phyloP scores from a whole-genome alignment of 2,888 invertebrate genomes.

The Teleiodes luculella region DNA sequence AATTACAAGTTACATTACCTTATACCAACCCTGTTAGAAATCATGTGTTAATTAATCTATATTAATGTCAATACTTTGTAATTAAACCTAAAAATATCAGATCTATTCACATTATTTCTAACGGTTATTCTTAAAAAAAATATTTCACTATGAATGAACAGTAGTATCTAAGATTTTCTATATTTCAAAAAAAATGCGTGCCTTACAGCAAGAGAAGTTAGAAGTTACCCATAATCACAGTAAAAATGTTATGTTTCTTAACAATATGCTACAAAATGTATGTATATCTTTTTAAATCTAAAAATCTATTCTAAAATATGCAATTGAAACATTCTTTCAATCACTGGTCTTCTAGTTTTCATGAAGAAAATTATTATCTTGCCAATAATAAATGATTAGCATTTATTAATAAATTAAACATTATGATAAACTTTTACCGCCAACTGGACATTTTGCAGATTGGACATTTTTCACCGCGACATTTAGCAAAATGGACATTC shows the following conservation, averaged over 20 bases:
- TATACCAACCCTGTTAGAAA: too few relatives aligned
- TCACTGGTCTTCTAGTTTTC: neutral
- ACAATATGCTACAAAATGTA: neutral
- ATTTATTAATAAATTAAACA: neutral
- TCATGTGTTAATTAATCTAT: too few relatives aligned
- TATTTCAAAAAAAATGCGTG: neutral
- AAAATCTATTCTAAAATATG: neutral
- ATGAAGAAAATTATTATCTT: neutral
- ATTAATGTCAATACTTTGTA: neutral
- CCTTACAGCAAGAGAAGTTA: neutral
- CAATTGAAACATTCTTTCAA: neutral
- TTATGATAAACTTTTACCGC: neutral
- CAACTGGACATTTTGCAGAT: constrained; percentile 13
- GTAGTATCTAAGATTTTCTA: too few relatives aligned
- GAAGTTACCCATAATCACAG: constrained; percentile 34
- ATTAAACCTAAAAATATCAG: constrained; percentile 20
- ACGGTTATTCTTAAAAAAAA: constrained; percentile 28
- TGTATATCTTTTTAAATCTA: constrained; percentile 5
- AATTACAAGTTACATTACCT: neutral
- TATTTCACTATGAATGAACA: constrained; percentile 30
- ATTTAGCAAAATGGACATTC: too few relatives aligned
- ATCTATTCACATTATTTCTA: constrained; percentile 15
- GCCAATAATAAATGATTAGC: neutral
- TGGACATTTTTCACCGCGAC: too few relatives aligned
- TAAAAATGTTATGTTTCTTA: constrained; percentile 17